These are phyloP conservation scores for Sarcophaga peregrina DNA, from an alignment of 1,140 invertebrate species.

Conservation along the genomic window DNA sequence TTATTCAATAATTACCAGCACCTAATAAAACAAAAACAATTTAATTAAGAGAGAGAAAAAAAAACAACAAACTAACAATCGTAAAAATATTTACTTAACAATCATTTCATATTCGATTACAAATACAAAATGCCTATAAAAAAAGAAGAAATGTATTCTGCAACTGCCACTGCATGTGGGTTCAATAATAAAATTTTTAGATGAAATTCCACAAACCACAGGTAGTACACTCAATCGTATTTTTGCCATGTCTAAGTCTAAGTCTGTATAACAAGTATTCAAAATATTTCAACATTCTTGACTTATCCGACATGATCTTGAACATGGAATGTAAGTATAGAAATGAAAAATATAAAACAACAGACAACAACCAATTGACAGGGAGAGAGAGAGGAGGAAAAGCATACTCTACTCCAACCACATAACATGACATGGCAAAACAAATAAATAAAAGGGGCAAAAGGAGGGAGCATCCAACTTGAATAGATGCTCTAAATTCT, in stretches of 20 bases:
- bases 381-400: neutral
- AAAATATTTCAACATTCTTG: neutral
- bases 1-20: neutral
- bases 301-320: neutral
- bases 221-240: neutral
- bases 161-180: constrained; percentile 14
- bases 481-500: constrained; percentile 33
- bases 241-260: too few relatives aligned
- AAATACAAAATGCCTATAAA: too few relatives aligned
- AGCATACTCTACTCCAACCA: neutral
- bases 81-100: too few relatives aligned
- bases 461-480: neutral
- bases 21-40: neutral
- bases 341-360: neutral
- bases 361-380: neutral
- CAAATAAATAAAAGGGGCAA: neutral
- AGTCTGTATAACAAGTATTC: neutral
- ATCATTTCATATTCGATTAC: too few relatives aligned
- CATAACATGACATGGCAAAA: constrained; percentile 27
- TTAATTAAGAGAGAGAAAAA: too few relatives aligned
- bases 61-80: too few relatives aligned
- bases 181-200: neutral
- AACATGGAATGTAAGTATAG: neutral
- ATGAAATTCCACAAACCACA: constrained; percentile 34
- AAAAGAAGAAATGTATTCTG: neutral